Base-by-base conservation (phyloP, 2,797 vertebrate species). In the Nyctalus aviator region DNA sequence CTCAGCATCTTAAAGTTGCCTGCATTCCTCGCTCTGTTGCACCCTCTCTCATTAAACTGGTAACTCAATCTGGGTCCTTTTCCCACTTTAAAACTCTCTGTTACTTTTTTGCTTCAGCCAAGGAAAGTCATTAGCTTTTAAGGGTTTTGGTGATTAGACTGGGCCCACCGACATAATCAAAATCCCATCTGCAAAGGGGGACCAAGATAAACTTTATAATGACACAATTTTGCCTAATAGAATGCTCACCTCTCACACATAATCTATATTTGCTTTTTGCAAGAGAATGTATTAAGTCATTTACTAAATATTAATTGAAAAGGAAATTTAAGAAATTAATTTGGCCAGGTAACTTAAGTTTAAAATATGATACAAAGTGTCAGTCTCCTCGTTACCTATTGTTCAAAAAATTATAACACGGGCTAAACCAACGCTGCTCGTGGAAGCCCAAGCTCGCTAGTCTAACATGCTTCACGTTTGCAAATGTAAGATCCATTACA, bases 401-500 rank as follows among this genome's bases (percentile, higher is more conserved):
- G 9, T 83, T 20, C 18, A 20, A 81, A 77, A 57, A 50, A 32
- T 44, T 55, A 69, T 10, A 55, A 66, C 37, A 0, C 78, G 12
- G 8, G 12, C 88, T 66, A 48, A 93, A 93, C 88, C 84, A 96
- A 94, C 90, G 14, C 1, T 71, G n/a, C 37, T 93, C 46, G 14
- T 82, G 81, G 96, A 89, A 77, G 90, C 1, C 69, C 89, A 94
- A 96, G 76, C 77, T 94, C 79, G 92, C 96, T 93, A 93, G 76
- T 37, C 81, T n/a, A 95, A 83, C n/a, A 83, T 92, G 84, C 93
- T 96, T 95, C 83, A 96, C 76, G 93, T 93, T 93, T 88, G 76
- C 15, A 68, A 55, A 96, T 89, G 44, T 77, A 95, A 97, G 97
- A 79, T 71, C 37, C 90, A 90, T 91, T 96, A 95, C 27, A n/a